Conservation (phyloP, 1,140 invertebrate species). For the Phocides pigmalion region DNA sequence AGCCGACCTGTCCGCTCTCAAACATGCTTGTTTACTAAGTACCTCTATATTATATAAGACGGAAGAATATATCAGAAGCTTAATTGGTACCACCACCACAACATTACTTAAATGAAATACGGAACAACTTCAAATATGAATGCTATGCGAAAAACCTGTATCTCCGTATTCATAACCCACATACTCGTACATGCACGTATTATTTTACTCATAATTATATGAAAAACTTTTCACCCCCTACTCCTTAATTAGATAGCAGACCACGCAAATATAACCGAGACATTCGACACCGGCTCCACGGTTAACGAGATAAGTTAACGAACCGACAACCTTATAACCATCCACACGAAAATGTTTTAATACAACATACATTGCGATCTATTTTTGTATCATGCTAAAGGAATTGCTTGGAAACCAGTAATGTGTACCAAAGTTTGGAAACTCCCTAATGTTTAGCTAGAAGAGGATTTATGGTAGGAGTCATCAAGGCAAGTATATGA, state of each 20-base stretch:
- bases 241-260: conserved; percentile 12
- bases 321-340: conserved; percentile 1
- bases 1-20: too few relatives aligned
- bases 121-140: conserved; percentile 8
- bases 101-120: neutral
- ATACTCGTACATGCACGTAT: too few relatives aligned
- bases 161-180: neutral
- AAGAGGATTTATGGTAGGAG: conserved; percentile 10
- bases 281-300: conserved; percentile 12
- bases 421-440: neutral
- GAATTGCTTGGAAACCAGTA: neutral
- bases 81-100: neutral
- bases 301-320: conserved; percentile 30
- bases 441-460: neutral
- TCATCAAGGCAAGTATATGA: conserved; percentile 32
- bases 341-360: neutral
- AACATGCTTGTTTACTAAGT: too few relatives aligned
- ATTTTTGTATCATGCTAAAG: neutral
- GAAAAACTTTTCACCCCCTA: conserved; percentile 9
- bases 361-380: neutral
- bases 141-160: neutral
- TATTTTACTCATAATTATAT: conserved; percentile 18
- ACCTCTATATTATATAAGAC: too few relatives aligned
- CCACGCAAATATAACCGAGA: conserved; percentile 12
- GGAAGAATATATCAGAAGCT: too few relatives aligned